Base-by-base conservation (phyloP, 2,113 vertebrate genomes). In the Macheiramphus alcinus region DNA sequence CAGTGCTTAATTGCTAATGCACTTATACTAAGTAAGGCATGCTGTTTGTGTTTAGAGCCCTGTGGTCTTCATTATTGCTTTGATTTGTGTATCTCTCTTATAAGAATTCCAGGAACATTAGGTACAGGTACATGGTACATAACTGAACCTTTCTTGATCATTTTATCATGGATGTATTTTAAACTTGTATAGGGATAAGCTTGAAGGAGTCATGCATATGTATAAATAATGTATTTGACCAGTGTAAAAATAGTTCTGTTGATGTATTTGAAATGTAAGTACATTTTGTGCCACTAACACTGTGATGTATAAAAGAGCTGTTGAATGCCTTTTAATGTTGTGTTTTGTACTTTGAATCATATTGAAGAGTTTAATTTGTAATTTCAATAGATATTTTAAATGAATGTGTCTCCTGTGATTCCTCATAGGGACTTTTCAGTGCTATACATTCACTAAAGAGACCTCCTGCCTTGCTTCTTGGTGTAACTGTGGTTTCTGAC, bases 241-340 rank as follows among this genome's bases (percentile, higher is more conserved):
- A 82, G 88, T 96, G 94, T 97, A 96, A 97, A 97, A 95, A 86
- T 80, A 92, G 94, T 96, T 96, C 29, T 68, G 85, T 98, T 93
- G 90, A 88, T 96, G 98, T 97, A 97, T 97, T 97, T 92, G 98
- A 96, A 91, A 87, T 97, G 97, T 98, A 98, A 98, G 96, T 98
- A 96, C 91, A 90, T 97, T 97, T 97, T 97, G 98, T 98, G 98
- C 98, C 98, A 98, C 99, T 98, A 98, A 98, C 99, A 99, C 99
- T 99, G 99, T 99, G 99, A 99, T 98, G 98, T 98, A 98, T 93
- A 97, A 96, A 97, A 93, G 97, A 97, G 82, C 94, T 95, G 97
- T 97, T 94, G 97, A 97, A 98, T 97, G 98, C 98, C 98, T 98
- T 98, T 97, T 96, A 93, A 96, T 97, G 97, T 98, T 94, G 97